phyloP scores from a whole-genome alignment of 2,888 invertebrate genomes.

The Cephus pygmeus region DNA sequence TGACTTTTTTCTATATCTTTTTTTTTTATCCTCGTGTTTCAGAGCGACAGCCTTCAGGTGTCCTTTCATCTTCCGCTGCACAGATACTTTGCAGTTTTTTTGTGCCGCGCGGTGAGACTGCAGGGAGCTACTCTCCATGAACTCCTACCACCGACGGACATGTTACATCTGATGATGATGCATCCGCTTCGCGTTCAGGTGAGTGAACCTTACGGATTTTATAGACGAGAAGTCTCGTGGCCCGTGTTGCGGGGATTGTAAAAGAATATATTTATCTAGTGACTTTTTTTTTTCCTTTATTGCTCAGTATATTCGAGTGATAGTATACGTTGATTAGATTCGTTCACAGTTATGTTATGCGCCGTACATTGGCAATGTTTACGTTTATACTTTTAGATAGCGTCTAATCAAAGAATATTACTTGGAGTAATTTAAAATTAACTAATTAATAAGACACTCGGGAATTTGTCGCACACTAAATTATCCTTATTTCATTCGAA shows the following conservation, averaged over 20 bases:
- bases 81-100: conserved; percentile 89
- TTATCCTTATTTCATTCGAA: not conserved
- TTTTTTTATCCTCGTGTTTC: conserved; percentile 46
- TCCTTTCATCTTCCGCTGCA: conserved; percentile 98
- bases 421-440: not conserved
- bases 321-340: not conserved
- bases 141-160: conserved; percentile 82
- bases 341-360: not conserved
- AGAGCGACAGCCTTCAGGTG: conserved; percentile 86
- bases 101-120: conserved; percentile 85
- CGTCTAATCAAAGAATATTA: not conserved
- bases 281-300: not conserved
- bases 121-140: conserved; percentile 82
- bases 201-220: conserved; percentile 56
- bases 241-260: too few species aligned
- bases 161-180: conserved; percentile 85
- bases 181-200: conserved; percentile 95
- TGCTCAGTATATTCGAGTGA: not conserved
- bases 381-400: not conserved
- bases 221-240: not conserved
- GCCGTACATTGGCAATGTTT: not conserved
- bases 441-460: not conserved
- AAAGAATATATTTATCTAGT: not conserved
- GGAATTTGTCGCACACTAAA: not conserved
- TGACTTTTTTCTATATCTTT: conserved; percentile 1